Conservation (phyloP, 2,797 vertebrate species). For the Buceros bicornis region DNA sequence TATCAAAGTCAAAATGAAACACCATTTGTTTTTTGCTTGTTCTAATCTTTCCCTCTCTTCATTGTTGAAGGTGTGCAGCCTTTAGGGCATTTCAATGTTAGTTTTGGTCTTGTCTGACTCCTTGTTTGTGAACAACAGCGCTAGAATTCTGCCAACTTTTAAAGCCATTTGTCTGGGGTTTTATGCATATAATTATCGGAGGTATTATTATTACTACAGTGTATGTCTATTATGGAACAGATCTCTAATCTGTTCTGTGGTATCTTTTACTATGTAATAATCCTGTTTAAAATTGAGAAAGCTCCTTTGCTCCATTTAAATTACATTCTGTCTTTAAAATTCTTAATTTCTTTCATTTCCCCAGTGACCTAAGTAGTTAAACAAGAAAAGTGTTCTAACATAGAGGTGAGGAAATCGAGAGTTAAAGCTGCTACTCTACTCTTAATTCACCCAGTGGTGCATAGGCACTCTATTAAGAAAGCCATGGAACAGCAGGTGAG, state of each 20-base stretch:
- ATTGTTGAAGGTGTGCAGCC: not conserved
- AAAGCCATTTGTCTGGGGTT: accelerated
- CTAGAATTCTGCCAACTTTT: not conserved
- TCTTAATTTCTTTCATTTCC: constrained; percentile 40
- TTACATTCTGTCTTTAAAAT: not conserved
- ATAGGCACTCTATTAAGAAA: constrained; percentile 73
- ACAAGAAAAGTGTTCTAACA: not conserved
- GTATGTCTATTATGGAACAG: not conserved
- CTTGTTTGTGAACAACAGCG: not conserved
- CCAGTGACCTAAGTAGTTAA: constrained; percentile 37
- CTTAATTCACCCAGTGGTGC: constrained; percentile 35
- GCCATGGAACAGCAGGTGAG: constrained; percentile 70
- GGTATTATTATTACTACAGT: not conserved
- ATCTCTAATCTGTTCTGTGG: not conserved
- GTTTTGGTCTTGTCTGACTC: not conserved
- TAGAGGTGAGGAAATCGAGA: constrained; percentile 37
- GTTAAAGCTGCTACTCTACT: constrained; percentile 40
- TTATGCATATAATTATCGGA: not conserved
- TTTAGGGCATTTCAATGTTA: not conserved
- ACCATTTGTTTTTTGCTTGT: not conserved
- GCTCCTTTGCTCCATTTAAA: not conserved
- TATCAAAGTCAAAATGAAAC: not conserved
- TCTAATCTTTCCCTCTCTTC: not conserved
- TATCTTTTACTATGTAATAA: not conserved
- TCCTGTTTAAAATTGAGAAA: not conserved